phyloP scores from a whole-genome alignment of 1,140 invertebrate species.

The Magallana gigas region DNA sequence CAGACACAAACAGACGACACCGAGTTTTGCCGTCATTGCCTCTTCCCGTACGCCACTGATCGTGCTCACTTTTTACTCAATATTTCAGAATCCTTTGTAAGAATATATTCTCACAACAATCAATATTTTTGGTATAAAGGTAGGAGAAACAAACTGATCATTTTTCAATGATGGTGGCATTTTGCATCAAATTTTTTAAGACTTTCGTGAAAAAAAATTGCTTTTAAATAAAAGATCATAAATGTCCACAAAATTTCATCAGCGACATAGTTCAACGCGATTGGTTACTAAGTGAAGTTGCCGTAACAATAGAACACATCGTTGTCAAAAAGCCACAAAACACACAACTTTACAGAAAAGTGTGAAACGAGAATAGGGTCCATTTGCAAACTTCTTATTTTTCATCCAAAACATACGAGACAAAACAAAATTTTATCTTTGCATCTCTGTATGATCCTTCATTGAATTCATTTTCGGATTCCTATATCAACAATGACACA shows the following conservation, averaged over 20 bases:
- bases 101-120: constrained; percentile 16
- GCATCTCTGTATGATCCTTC: not conserved
- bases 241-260: constrained; percentile 22
- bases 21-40: constrained; percentile 21
- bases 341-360: constrained; percentile 10
- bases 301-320: constrained; percentile 8
- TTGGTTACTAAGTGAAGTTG: constrained; percentile 10
- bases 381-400: constrained; percentile 33
- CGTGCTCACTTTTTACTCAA: not conserved
- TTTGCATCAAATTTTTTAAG: constrained; percentile 11
- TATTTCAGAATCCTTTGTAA: constrained; percentile 5
- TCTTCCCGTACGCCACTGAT: not conserved
- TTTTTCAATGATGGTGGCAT: constrained; percentile 30
- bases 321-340: constrained; percentile 30
- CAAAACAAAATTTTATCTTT: not conserved
- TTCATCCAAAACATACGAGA: constrained; percentile 5
- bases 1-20: constrained; percentile 11
- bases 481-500: not conserved
- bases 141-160: not conserved
- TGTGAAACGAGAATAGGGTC: constrained; percentile 18
- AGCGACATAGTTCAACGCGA: constrained; percentile 26
- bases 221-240: constrained; percentile 30
- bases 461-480: constrained; percentile 7
- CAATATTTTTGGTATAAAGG: constrained; percentile 24
- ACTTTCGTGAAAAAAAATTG: constrained; percentile 25